Evolutionary conservation across 1,140 invertebrate species (phyloP).

Genomic region (Hyles vespertilio): DNA sequence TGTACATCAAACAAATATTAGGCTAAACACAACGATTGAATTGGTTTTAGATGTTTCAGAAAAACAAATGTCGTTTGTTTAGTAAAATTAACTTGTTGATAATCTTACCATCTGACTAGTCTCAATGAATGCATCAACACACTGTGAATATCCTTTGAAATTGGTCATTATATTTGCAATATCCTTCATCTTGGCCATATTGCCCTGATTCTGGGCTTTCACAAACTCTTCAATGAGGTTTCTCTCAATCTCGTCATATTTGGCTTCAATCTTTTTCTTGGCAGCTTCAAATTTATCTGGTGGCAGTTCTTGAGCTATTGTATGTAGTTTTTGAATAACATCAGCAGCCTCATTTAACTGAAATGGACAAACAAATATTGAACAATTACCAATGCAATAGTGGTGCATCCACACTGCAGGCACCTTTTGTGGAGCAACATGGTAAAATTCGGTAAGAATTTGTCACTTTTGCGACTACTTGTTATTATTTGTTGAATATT

Average conservation of each 20-base stretch:
- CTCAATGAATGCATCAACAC: conserved; percentile 97
- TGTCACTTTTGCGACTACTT: too few species aligned
- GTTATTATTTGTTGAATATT: too few species aligned
- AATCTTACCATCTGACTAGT: conserved; percentile 91
- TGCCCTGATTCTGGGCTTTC: conserved; percentile 87
- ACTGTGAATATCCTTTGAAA: conserved; percentile 97
- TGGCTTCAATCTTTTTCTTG: conserved; percentile 92
- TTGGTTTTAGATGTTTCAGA: too few species aligned
- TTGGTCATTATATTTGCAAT: conserved; percentile 94
- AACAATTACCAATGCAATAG: too few species aligned
- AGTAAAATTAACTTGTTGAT: not conserved
- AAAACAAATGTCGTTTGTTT: too few species aligned
- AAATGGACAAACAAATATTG: conserved; percentile 21
- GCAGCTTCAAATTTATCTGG: conserved; percentile 91
- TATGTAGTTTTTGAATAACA: conserved; percentile 97
- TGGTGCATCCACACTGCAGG: too few species aligned
- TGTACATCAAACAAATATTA: too few species aligned
- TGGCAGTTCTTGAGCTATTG: conserved; percentile 96
- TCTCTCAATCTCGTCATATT: conserved; percentile 96
- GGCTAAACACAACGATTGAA: too few species aligned
- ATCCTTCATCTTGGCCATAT: conserved; percentile 94
- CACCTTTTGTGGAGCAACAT: too few species aligned
- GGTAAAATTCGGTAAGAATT: too few species aligned
- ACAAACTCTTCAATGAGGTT: conserved; percentile 97
- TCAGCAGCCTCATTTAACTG: conserved; percentile 97